Evolutionary conservation across 2,797 vertebrate species (phyloP), one percentile per base, ranked within the genome.

Genomic region (Hybognathus amarus): DNA sequence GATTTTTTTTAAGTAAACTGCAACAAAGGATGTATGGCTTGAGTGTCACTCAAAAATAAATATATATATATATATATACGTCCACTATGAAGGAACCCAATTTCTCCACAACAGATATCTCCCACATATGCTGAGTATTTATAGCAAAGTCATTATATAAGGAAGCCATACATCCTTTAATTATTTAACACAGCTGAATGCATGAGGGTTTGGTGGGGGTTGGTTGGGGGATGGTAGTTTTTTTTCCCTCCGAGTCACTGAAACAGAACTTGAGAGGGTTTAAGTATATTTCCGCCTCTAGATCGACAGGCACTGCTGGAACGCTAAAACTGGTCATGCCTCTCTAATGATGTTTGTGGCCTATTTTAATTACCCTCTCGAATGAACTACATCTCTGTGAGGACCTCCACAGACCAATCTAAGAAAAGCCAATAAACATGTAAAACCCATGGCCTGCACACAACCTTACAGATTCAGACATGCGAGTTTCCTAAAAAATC

Each of bases 331-430:
- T 84, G 84, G 77, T 45, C 79, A 68, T 24, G 80, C 45, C 84
- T 82, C 52, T 85, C 73, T 86, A 85, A 87, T 80, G 83, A 86
- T 87, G 88, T 82, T 85, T 50, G 82, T 87, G 85, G 83, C 85
- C 88, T 89, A 88, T 85, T 89, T 88, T 84, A 88, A 85, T 77
- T 82, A 77, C 70, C 67, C 85, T 87, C 85, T 87, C 83, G 33
- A 83, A 87, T 89, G 82, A 83, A 85, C 77, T 83, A 83, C 67
- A 87, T 87, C 84, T 89, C 73, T 87, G 73, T 47, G 54, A 30
- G 36, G 66, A 36, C 80, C 68, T 54, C 45, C 33, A n/a, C n/a
- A 70, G 79, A 68, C 52, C 40, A 76, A 77, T 79, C 64, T 61
- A 82, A 61, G 38, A 77, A 80, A 86, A 86, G 69, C 77, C 10